Conservation (phyloP, 2,797 vertebrate species). For the Prionace glauca region DNA sequence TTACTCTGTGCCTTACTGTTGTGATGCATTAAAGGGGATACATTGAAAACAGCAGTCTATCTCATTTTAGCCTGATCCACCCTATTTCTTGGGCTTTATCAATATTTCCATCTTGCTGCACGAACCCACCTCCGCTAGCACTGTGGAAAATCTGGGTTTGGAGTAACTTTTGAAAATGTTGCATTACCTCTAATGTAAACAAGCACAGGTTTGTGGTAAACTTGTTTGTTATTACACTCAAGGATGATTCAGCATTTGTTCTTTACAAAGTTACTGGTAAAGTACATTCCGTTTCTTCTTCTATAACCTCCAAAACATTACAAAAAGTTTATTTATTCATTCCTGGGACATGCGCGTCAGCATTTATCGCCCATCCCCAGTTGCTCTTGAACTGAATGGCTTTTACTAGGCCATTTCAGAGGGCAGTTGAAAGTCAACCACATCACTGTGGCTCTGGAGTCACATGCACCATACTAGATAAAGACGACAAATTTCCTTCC, state of each 20-base stretch:
- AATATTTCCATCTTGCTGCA: not conserved
- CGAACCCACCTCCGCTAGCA: not conserved
- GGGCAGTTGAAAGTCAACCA: no score
- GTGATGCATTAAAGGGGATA: no score
- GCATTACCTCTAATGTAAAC: not conserved
- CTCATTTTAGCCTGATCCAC: not conserved
- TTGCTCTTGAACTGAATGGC: no score
- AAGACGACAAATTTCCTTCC: no score
- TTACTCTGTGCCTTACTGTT: not conserved
- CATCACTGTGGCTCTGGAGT: no score
- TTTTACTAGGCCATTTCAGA: no score
- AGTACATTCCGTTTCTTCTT: not conserved
- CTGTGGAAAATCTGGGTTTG: not conserved
- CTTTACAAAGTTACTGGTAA: not conserved
- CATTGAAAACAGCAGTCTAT: not conserved
- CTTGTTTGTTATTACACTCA: not conserved
- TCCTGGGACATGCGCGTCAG: no score
- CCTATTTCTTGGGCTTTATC: not conserved
- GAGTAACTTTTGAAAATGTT: not conserved
- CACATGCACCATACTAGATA: no score
- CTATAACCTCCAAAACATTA: not conserved
- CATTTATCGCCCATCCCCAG: no score
- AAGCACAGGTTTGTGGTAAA: not conserved
- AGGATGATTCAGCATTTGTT: not conserved
- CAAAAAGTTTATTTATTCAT: not conserved